Percentiles rank a stretch among this genome's conserved stretches.
These are phyloP conservation scores for Spinus olivaceus DNA, from an alignment of 2,797 vertebrate species.

Conservation along the genomic window DNA sequence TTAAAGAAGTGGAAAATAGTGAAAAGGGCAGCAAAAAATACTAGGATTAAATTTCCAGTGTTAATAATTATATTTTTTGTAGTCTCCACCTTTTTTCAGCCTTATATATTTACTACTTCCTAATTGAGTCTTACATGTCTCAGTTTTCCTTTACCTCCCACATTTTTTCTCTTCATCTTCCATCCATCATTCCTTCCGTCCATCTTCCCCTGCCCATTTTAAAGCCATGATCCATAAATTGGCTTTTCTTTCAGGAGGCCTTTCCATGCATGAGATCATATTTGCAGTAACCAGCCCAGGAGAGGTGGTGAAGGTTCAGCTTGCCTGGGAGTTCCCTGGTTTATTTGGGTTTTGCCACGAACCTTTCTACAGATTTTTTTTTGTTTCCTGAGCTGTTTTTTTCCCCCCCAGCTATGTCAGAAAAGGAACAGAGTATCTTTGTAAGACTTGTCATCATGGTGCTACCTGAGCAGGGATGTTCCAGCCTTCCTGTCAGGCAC, in stretches of 20 bases:
- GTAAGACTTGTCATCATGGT: neutral
- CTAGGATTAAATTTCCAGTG: neutral
- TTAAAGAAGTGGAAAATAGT: neutral
- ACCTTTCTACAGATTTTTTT: neutral
- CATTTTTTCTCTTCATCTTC: neutral
- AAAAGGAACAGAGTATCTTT: neutral
- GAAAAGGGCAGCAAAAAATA: neutral
- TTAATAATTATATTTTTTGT: neutral
- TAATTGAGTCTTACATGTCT: neutral
- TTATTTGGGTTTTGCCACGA: neutral
- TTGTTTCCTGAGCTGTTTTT: neutral
- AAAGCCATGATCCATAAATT: neutral
- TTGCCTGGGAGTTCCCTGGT: neutral
- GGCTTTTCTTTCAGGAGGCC: neutral
- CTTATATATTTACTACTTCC: neutral
- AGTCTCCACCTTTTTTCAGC: neutral
- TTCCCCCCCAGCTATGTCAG: neutral
- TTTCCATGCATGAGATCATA: neutral
- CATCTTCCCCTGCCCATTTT: neutral
- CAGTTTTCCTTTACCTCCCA: neutral
- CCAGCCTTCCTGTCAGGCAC: neutral
- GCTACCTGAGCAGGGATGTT: neutral
- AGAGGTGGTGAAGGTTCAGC: neutral
- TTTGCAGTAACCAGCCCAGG: neutral
- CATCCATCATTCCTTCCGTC: neutral